Evolutionary conservation across 2,797 vertebrate species (phyloP).

Genomic region (Sciurus carolinensis): DNA sequence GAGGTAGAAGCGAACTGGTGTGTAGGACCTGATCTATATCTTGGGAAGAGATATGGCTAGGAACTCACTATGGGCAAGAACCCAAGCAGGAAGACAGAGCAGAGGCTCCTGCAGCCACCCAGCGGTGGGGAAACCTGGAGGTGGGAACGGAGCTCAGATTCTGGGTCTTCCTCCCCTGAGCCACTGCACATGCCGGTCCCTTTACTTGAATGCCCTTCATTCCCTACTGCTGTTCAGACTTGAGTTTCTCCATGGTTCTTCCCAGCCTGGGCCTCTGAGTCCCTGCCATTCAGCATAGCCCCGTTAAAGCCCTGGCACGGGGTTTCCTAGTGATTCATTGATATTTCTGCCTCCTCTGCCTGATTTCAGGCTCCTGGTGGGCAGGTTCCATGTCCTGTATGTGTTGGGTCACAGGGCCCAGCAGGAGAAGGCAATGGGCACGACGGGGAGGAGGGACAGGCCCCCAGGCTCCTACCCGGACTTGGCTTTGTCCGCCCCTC

Average conservation of each 20-base stretch:
- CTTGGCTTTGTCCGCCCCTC: background rate
- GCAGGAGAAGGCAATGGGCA: background rate
- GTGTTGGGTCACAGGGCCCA: background rate
- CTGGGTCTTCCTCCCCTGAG: background rate
- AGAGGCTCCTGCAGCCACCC: rapidly evolving
- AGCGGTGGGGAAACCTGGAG: background rate
- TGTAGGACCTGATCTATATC: too few relatives aligned
- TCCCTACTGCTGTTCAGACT: background rate
- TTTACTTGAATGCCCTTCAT: background rate
- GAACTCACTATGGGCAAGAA: too few relatives aligned
- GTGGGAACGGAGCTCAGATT: background rate
- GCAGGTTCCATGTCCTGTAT: background rate
- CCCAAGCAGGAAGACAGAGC: background rate
- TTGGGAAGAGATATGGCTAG: background rate
- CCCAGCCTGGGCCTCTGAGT: background rate
- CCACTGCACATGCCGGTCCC: background rate
- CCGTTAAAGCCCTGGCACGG: background rate
- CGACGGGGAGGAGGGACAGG: background rate
- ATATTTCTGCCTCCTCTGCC: background rate
- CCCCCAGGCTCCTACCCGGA: background rate
- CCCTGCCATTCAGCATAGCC: background rate
- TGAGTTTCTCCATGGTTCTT: background rate
- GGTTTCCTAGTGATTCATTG: background rate
- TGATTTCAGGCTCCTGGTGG: background rate
- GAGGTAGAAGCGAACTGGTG: background rate